These are phyloP conservation scores for Caenorhabditis sinica DNA, from an alignment of 2,888 invertebrate genomes.

Conservation along the genomic window DNA sequence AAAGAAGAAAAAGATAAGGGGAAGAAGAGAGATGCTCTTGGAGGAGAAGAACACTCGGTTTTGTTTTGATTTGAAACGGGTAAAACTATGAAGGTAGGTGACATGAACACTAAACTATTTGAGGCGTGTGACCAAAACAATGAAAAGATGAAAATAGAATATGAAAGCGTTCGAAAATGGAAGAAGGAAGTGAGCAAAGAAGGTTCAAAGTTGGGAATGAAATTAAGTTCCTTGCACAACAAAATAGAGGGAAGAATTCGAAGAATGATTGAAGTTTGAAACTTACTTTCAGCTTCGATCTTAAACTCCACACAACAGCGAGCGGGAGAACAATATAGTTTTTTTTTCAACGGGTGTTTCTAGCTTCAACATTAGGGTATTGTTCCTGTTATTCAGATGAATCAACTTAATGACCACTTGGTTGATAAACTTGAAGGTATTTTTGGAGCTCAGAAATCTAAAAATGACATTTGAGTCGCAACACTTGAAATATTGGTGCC, in stretches of 20 bases:
- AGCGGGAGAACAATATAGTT: too few relatives aligned
- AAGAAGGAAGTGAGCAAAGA: not conserved
- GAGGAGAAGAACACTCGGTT: not conserved
- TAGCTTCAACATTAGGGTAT: too few relatives aligned
- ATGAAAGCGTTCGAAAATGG: not conserved
- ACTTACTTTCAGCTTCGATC: too few relatives aligned
- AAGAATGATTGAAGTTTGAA: not conserved
- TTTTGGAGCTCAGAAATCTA: too few relatives aligned
- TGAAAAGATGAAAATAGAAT: not conserved
- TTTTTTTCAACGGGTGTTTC: too few relatives aligned
- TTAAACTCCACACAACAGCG: too few relatives aligned
- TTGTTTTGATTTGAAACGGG: slow-evolving; percentile 35
- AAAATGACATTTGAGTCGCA: too few relatives aligned
- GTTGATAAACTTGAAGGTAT: too few relatives aligned
- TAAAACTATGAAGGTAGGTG: not conserved
- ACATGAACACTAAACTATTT: slow-evolving; percentile 2
- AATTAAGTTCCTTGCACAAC: too few relatives aligned
- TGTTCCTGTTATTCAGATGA: too few relatives aligned
- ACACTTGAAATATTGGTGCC: too few relatives aligned
- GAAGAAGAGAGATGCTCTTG: slow-evolving; percentile 28
- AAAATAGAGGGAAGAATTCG: not conserved
- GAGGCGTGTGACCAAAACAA: slow-evolving; percentile 23
- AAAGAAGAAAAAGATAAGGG: not conserved
- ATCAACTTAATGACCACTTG: too few relatives aligned
- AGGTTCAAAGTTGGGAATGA: not conserved